These are phyloP conservation scores for Felis chaus DNA, from an alignment of 2,113 vertebrate species.

Conservation along the genomic window DNA sequence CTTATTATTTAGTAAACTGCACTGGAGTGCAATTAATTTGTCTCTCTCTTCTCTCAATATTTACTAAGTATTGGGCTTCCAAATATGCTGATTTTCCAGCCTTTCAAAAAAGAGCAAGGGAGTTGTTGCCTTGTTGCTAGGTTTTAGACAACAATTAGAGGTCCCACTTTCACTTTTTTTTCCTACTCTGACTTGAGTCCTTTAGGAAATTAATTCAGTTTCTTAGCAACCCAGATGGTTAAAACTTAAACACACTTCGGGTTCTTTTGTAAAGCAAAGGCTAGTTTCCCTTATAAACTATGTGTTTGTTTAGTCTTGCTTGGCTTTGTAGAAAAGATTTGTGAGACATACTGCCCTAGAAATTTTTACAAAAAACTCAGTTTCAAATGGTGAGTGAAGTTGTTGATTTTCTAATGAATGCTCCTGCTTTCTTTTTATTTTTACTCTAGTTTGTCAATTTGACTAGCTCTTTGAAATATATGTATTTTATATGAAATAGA, in stretches of 20 bases:
- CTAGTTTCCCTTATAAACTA: neutral
- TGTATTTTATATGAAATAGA: too few species aligned
- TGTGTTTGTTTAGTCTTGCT: neutral
- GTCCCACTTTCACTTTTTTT: slow-evolving; percentile 60
- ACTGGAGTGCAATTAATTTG: neutral
- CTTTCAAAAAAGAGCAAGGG: slow-evolving; percentile 58
- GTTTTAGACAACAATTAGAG: slow-evolving; percentile 76
- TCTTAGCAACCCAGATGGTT: slow-evolving; percentile 81
- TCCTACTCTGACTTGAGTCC: slow-evolving; percentile 71
- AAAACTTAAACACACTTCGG: slow-evolving; percentile 60
- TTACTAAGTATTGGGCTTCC: neutral
- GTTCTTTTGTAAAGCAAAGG: slow-evolving; percentile 59
- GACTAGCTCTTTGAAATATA: neutral
- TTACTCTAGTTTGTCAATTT: neutral
- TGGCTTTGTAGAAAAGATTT: slow-evolving; percentile 28
- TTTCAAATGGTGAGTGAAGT: slow-evolving; percentile 19
- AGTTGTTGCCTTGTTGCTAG: slow-evolving; percentile 79
- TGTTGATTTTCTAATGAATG: neutral
- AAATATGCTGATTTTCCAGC: slow-evolving; percentile 59
- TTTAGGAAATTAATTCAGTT: slow-evolving; percentile 75
- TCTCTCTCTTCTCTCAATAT: neutral
- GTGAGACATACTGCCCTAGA: neutral
- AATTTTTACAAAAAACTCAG: neutral
- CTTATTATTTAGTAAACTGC: neutral
- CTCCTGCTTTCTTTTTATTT: neutral